Conservation (phyloP, 2,888 invertebrate genomes). For the Neoitamus cyanurus region DNA sequence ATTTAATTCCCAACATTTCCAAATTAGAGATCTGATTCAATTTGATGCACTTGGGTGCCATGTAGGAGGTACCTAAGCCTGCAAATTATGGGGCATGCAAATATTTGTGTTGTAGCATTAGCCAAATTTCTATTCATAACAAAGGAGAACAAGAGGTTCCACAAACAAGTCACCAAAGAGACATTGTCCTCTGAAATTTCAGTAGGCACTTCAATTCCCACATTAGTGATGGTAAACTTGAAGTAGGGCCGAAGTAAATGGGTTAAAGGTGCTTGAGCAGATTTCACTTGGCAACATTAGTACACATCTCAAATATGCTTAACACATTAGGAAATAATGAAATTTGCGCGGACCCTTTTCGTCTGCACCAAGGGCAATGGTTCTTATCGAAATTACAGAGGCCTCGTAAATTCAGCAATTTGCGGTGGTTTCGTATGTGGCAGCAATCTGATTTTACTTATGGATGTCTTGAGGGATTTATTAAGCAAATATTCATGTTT, state of each 20-base stretch:
- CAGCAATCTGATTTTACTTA: conserved; percentile 1
- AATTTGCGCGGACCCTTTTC: background rate
- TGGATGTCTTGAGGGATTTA: background rate
- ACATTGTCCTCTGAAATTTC: background rate
- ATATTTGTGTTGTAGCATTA: background rate
- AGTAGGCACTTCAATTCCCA: background rate
- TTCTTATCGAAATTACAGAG: background rate
- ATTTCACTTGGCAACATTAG: background rate
- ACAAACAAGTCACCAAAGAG: background rate
- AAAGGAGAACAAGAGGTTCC: background rate
- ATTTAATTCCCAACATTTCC: background rate
- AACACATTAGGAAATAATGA: background rate
- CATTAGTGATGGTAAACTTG: background rate
- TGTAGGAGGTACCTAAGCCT: background rate
- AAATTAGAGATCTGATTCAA: background rate
- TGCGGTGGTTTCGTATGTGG: background rate
- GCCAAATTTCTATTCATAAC: conserved; percentile 1
- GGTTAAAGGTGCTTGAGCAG: background rate
- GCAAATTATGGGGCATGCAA: background rate
- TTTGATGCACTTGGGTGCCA: background rate
- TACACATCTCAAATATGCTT: background rate
- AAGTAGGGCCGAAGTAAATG: background rate
- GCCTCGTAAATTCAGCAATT: background rate
- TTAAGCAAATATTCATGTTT: conserved; percentile 1
- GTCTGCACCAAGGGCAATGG: background rate